Base-by-base conservation (phyloP, 2,888 invertebrate species). In the Polylopha cassiicola region DNA sequence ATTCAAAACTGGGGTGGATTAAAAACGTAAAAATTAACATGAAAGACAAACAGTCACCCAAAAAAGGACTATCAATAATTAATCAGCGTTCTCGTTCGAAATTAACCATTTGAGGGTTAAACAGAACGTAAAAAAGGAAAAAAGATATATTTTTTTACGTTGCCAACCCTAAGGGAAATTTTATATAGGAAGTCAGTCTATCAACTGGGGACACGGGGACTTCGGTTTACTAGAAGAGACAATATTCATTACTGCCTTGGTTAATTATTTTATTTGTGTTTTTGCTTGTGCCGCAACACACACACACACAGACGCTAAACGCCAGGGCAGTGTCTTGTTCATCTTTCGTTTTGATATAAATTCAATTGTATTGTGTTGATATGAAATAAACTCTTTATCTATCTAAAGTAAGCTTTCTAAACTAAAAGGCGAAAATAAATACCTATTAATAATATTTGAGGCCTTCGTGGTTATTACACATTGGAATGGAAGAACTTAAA, bases 81-180 rank as follows among this genome's bases (percentile, higher is more conserved):
- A 78, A 82, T 78, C 67, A 79, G 61, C 71, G 78, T 73, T 78
- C 75, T 74, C 67, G 65, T 73, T 71, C 56, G 61, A 73, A 80
- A 82, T 82, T 80, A 79, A 70, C 70, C 75, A 67, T 75, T 80
- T 73, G 73, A 63, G 72, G 75, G 79, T 78, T 77, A 72, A 77
- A 75, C 68, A 68, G 65, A 60, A 60, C 48, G 57, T 67, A 66
- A 61, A 51, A 67, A 74, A 73, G 68, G 63, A 59, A 62, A 72
- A 75, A 70, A 59, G 55, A 54, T 55, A 56, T 65, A 54, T 64
- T 60, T 71, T 68, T 64, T 54, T 62, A 53, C 51, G 52, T 54
- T 50, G 61, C 59, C 47, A 66, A 73, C 74, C 81, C 81, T 73
- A 55, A 68, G 82, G 81, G 80, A 81, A 81, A 79, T 82, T 81